Percentiles rank a stretch among this genome's conserved stretches.
Evolutionary conservation across 2,113 vertebrate genomes (phyloP).

Genomic region (Phocoena sinus): DNA sequence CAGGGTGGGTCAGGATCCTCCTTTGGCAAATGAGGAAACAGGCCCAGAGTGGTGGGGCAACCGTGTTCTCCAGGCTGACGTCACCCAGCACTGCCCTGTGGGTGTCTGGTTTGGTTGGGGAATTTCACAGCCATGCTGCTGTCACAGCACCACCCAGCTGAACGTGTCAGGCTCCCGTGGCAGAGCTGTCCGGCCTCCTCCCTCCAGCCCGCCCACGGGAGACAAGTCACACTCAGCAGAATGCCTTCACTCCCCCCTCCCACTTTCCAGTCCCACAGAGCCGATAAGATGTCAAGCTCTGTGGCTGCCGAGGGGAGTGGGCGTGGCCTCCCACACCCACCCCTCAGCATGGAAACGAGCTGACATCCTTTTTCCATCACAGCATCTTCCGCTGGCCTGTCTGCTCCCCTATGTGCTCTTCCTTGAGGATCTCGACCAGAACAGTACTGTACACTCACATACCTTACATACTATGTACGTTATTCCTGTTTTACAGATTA

Average conservation of each 20-base stretch:
- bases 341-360: background rate
- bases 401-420: background rate
- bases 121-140: background rate
- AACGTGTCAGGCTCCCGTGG: accelerated
- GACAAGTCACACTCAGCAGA: background rate
- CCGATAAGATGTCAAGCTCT: background rate
- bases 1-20: background rate
- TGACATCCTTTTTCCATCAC: background rate
- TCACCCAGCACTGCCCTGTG: background rate
- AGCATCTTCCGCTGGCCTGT: background rate
- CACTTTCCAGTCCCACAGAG: background rate
- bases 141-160: background rate
- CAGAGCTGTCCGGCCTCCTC: background rate
- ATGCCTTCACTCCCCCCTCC: background rate
- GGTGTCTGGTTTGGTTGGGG: background rate
- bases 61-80: background rate
- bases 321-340: background rate
- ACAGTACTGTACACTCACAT: background rate
- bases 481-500: background rate
- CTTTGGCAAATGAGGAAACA: background rate
- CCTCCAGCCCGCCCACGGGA: background rate
- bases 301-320: background rate
- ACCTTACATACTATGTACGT: accelerated
- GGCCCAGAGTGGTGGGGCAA: background rate
- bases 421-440: background rate